Conservation (phyloP, 2,888 invertebrate species). For the Melitaea athalia region DNA sequence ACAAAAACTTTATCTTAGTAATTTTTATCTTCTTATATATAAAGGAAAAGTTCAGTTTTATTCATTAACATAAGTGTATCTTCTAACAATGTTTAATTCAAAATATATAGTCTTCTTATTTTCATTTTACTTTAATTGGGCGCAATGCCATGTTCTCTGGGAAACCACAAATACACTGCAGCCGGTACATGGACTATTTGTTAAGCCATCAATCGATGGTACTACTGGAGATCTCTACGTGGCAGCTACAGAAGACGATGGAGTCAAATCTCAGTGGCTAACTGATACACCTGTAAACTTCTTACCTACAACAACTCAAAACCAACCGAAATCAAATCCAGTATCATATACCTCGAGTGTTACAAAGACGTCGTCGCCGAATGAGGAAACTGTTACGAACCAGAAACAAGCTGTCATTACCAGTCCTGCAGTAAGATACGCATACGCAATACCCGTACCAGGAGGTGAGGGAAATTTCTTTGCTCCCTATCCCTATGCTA, state of each 20-base stretch:
- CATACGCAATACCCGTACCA: slow-evolving; percentile 57
- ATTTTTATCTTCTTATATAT: slow-evolving; percentile 19
- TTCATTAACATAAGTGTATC: neutral
- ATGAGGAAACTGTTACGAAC: slow-evolving; percentile 51
- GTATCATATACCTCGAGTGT: slow-evolving; percentile 47
- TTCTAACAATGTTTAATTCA: slow-evolving; percentile 24
- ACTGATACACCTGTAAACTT: slow-evolving; percentile 70
- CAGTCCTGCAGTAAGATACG: slow-evolving; percentile 58
- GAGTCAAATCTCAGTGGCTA: slow-evolving; percentile 68
- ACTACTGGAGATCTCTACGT: slow-evolving; percentile 74
- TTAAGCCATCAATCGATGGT: slow-evolving; percentile 71
- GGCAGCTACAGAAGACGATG: slow-evolving; percentile 72
- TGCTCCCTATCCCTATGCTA: slow-evolving; percentile 54
- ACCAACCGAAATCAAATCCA: slow-evolving; percentile 44
- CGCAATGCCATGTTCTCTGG: slow-evolving; percentile 52
- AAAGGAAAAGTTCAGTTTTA: slow-evolving; percentile 2
- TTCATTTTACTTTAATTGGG: slow-evolving; percentile 38
- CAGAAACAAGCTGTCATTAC: slow-evolving; percentile 61
- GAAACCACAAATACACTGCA: slow-evolving; percentile 55
- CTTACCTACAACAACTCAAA: slow-evolving; percentile 52
- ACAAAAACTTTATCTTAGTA: slow-evolving; percentile 21
- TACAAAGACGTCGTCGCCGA: slow-evolving; percentile 44
- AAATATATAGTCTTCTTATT: slow-evolving; percentile 24
- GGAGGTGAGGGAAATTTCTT: slow-evolving; percentile 48
- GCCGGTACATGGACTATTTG: slow-evolving; percentile 72